Percentiles rank a stretch among this genome's conserved stretches.
Conservation (phyloP, 2,113 vertebrate genomes). For the Rattus rattus region DNA sequence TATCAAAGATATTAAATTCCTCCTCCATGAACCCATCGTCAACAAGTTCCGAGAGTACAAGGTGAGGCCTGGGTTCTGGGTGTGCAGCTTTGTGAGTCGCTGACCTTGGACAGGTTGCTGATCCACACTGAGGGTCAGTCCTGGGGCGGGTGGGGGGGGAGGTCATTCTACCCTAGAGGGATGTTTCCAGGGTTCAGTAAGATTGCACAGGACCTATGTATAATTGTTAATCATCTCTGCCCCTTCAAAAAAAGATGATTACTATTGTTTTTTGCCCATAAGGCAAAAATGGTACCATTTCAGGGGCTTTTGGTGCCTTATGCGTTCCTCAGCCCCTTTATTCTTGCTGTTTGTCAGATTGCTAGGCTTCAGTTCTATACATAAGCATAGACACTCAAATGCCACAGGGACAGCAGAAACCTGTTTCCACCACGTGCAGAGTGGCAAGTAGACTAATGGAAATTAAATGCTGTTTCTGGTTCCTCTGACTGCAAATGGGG, state of each 20-base stretch:
- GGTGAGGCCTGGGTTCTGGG: slow-evolving; percentile 83
- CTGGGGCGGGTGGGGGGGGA: not conserved
- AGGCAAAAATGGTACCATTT: not conserved
- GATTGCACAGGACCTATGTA: not conserved
- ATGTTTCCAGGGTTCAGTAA: not conserved
- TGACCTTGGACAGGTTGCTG: not conserved
- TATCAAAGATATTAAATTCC: slow-evolving; percentile 97
- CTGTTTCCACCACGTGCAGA: not conserved
- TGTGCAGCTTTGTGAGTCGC: not conserved
- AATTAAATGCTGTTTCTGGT: not conserved
- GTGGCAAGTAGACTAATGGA: not conserved
- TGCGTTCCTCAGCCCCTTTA: not conserved
- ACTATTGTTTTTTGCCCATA: not conserved
- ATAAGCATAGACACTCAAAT: not conserved
- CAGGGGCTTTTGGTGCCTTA: not conserved
- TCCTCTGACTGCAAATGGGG: too few species aligned
- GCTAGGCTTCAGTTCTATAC: not conserved
- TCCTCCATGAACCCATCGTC: slow-evolving; percentile 97
- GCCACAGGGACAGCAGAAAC: not conserved
- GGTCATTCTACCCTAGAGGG: not conserved
- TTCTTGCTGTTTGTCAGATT: not conserved
- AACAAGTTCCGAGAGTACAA: slow-evolving; percentile 97
- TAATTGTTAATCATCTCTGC: not conserved
- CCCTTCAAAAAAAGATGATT: not conserved
- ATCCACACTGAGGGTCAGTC: not conserved